Conservation (phyloP, 2,113 vertebrate species). For the Xiphophorus couchianus region DNA sequence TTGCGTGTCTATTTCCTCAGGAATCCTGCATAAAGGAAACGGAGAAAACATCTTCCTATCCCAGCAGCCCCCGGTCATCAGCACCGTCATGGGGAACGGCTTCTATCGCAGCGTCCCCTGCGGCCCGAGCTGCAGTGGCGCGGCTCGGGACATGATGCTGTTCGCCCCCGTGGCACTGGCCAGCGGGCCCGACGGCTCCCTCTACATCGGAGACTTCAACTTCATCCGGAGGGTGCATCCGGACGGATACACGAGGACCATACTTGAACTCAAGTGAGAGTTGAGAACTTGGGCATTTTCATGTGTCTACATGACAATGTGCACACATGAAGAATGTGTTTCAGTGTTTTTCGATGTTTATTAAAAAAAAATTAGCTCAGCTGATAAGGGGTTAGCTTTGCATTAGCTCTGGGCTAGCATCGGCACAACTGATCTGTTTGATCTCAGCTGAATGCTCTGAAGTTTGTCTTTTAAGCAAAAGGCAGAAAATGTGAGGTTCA, state of each 20-base stretch:
- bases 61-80: conserved; percentile 93
- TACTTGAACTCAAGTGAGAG: conserved; percentile 93
- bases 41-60: conserved; percentile 97
- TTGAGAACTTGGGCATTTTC: background rate
- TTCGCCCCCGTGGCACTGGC: conserved; percentile 95
- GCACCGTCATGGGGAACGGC: conserved; percentile 94
- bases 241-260: conserved; percentile 88
- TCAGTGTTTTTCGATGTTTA: background rate
- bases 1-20: conserved; percentile 68
- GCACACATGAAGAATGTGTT: too few relatives aligned
- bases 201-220: conserved; percentile 98
- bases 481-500: conserved; percentile 45
- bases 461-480: conserved; percentile 49
- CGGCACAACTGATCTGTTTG: conserved; percentile 53
- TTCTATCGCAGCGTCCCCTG: conserved; percentile 86
- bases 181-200: conserved; percentile 90
- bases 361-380: conserved; percentile 29
- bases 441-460: conserved; percentile 48
- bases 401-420: conserved; percentile 42
- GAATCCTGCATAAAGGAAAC: conserved; percentile 97
- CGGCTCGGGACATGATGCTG: conserved; percentile 89
- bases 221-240: conserved; percentile 92
- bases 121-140: conserved; percentile 88
- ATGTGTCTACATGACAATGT: too few relatives aligned
- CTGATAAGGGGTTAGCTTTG: conserved; percentile 45